These are phyloP conservation scores for Takifugu bimaculatus DNA, from an alignment of 2,113 vertebrate genomes.

Conservation along the genomic window DNA sequence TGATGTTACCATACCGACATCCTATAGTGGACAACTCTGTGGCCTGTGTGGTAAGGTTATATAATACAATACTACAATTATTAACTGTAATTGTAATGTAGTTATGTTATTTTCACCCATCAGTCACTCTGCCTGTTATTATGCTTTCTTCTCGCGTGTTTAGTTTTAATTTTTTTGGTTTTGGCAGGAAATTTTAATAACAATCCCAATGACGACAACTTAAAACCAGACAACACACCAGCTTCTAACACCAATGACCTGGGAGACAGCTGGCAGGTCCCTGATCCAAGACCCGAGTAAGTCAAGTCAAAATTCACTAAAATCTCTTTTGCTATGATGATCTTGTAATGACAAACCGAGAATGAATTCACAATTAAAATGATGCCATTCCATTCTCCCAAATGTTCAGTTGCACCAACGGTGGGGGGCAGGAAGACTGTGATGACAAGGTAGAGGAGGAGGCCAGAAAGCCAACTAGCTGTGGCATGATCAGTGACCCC, in stretches of 20 bases:
- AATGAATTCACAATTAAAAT: not conserved
- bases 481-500: constrained; percentile 77
- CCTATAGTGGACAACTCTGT: constrained; percentile 78
- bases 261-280: constrained; percentile 85
- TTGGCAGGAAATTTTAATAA: constrained; percentile 83
- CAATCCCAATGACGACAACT: constrained; percentile 77
- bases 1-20: constrained; percentile 78
- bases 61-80: too few species aligned
- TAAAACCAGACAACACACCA: constrained; percentile 75
- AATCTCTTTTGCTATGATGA: not conserved
- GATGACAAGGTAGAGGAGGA: constrained; percentile 71
- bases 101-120: too few species aligned
- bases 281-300: constrained; percentile 76
- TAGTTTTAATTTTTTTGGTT: too few species aligned
- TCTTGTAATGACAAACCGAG: not conserved
- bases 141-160: too few species aligned
- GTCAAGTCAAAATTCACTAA: constrained; percentile 42
- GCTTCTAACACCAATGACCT: constrained; percentile 75
- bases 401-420: constrained; percentile 68
- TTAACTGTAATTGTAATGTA: too few species aligned
- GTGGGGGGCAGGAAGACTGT: constrained; percentile 64
- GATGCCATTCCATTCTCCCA: not conserved
- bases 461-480: constrained; percentile 74
- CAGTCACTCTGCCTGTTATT: too few species aligned
- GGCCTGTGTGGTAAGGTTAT: constrained; percentile 84